These are phyloP conservation scores for Dallia pectoralis DNA, from an alignment of 2,797 vertebrate genomes.

Conservation along the genomic window DNA sequence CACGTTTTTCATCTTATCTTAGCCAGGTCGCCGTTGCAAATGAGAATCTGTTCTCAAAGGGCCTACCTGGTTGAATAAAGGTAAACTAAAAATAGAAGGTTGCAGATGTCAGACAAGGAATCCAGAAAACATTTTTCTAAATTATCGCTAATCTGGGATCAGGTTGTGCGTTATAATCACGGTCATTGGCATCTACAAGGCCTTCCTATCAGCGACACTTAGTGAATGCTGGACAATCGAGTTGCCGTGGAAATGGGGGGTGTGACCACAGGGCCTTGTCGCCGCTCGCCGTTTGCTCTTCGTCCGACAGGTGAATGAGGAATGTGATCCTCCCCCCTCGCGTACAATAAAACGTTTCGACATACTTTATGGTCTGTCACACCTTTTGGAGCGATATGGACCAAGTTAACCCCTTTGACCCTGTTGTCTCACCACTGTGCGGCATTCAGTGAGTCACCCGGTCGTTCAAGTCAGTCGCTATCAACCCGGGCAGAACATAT, in stretches of 20 bases:
- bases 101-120: neutral
- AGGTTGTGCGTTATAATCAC: neutral
- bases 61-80: no score
- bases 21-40: no score
- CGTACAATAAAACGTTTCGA: neutral
- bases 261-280: slow-evolving; percentile 29
- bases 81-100: no score
- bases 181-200: neutral
- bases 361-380: neutral
- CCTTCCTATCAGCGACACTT: neutral
- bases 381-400: no score
- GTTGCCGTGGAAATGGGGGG: neutral
- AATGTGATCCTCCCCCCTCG: slow-evolving; percentile 29
- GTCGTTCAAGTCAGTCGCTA: slow-evolving; percentile 4
- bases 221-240: neutral
- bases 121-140: neutral
- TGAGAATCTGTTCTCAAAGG: no score
- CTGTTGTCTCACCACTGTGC: slow-evolving; percentile 39
- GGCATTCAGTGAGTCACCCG: slow-evolving; percentile 1
- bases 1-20: no score
- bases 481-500: slow-evolving; percentile 22
- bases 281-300: slow-evolving; percentile 40
- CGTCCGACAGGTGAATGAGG: slow-evolving; percentile 49
- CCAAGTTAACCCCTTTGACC: neutral
- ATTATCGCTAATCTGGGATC: neutral